A percentile compares a stretch with the other conserved stretches of the same genome.
phyloP scores from a whole-genome alignment of 2,113 vertebrate species.

The Gracilinanus agilis region DNA sequence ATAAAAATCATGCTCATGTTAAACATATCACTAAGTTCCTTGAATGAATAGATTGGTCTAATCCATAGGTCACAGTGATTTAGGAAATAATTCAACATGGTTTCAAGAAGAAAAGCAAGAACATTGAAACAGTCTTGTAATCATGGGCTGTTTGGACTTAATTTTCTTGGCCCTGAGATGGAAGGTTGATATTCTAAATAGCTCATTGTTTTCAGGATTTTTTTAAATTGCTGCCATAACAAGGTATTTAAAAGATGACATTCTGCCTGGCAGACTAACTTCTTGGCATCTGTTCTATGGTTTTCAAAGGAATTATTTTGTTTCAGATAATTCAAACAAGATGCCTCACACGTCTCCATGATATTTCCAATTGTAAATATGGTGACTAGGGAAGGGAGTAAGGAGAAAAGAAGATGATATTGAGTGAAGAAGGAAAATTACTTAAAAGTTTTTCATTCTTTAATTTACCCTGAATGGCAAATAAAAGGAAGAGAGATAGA shows the following conservation, averaged over 20 bases:
- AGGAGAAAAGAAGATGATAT: not conserved
- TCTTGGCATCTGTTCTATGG: constrained; percentile 54
- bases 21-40: constrained; percentile 11
- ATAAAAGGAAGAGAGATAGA: not conserved
- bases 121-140: constrained; percentile 51
- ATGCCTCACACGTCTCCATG: constrained; percentile 59
- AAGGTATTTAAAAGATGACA: constrained; percentile 63
- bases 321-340: constrained; percentile 63
- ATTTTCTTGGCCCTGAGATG: constrained; percentile 57
- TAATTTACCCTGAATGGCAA: constrained; percentile 33
- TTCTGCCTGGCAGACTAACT: constrained; percentile 63
- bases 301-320: constrained; percentile 64
- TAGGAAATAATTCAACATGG: constrained; percentile 45
- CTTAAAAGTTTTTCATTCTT: not conserved
- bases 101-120: constrained; percentile 57
- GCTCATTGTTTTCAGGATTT: constrained; percentile 49
- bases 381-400: constrained; percentile 7
- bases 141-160: constrained; percentile 52
- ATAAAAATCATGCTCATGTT: constrained; percentile 42
- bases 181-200: constrained; percentile 69
- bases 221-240: constrained; percentile 56
- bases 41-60: constrained; percentile 45
- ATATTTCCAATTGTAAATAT: constrained; percentile 54
- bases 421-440: constrained; percentile 22
- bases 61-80: constrained; percentile 46